These are phyloP conservation scores for Cataglyphis livida DNA, from an alignment of 2,888 invertebrate species.

Conservation along the genomic window DNA sequence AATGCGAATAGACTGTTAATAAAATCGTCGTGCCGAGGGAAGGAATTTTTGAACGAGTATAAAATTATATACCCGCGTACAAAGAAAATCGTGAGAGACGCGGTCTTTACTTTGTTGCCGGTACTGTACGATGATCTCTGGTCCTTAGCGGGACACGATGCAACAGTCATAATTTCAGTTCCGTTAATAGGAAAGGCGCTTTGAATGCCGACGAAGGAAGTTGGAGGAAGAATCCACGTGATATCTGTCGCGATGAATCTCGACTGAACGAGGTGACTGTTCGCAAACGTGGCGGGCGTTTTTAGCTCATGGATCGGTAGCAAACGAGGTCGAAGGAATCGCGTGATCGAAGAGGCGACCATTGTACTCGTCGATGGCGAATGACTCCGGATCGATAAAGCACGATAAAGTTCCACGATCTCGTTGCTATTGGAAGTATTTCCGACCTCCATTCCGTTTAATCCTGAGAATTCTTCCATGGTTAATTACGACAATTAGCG, in stretches of 20 bases:
- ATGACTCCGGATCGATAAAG: constrained; percentile 62
- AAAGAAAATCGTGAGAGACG: constrained; percentile 54
- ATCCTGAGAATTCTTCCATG: constrained; percentile 68
- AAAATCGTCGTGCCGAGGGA: constrained; percentile 17
- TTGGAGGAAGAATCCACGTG: constrained; percentile 29
- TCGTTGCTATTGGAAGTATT: constrained; percentile 61
- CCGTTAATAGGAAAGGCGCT: constrained; percentile 46
- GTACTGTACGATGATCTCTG: constrained; percentile 56
- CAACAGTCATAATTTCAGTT: constrained; percentile 54
- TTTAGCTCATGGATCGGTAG: constrained; percentile 59
- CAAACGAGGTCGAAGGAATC: constrained; percentile 58
- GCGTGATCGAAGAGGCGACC: constrained; percentile 63
- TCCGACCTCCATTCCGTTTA: constrained; percentile 39
- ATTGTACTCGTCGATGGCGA: constrained; percentile 51
- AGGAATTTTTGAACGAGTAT: constrained; percentile 39
- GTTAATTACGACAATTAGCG: constrained; percentile 76
- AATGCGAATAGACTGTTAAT: constrained; percentile 29
- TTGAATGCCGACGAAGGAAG: constrained; percentile 42
- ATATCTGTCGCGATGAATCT: constrained; percentile 55
- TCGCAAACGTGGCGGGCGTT: constrained; percentile 56
- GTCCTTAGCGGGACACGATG: constrained; percentile 54
- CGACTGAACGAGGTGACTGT: background rate
- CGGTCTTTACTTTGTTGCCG: constrained; percentile 48
- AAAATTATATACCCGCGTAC: constrained; percentile 54
- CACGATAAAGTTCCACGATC: constrained; percentile 65